A percentile compares a stretch with the other conserved stretches of the same genome.
Evolutionary conservation across 2,113 vertebrate genomes (phyloP).

Genomic region (Procavia capensis): DNA sequence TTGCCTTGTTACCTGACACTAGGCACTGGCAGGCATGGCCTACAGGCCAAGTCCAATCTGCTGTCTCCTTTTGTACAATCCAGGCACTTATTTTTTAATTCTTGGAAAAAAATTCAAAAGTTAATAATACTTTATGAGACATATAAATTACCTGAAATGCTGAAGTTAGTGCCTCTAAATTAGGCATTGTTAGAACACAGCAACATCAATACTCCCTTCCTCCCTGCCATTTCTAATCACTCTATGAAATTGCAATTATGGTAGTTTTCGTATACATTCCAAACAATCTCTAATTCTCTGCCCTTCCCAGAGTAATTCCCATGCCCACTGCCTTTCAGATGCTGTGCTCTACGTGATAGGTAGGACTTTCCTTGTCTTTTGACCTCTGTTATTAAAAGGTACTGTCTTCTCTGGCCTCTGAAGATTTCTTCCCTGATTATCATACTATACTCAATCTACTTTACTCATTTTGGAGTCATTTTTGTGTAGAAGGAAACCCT

Average conservation of each 20-base stretch:
- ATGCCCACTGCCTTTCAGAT: neutral
- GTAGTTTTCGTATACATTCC: neutral
- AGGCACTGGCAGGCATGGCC: neutral
- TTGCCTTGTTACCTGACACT: neutral
- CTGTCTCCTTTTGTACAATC: neutral
- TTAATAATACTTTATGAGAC: neutral
- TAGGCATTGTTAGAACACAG: neutral
- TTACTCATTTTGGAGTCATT: neutral
- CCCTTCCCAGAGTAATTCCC: neutral
- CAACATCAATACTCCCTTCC: neutral
- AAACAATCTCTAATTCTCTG: neutral
- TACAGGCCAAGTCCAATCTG: neutral
- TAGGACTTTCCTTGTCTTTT: neutral
- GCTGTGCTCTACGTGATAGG: rapidly evolving
- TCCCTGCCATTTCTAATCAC: neutral
- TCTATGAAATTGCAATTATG: neutral
- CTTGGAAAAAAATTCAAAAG: neutral
- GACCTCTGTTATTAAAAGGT: neutral
- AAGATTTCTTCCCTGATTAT: neutral
- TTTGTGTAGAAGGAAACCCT: neutral
- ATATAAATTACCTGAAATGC: slow-evolving; percentile 25
- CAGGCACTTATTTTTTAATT: slow-evolving; percentile 1
- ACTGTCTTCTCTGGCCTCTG: too few relatives aligned
- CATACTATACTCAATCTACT: neutral
- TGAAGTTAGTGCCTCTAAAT: neutral